These are phyloP conservation scores for Neocloeon triangulifer DNA, from an alignment of 1,140 invertebrate species.

Conservation along the genomic window DNA sequence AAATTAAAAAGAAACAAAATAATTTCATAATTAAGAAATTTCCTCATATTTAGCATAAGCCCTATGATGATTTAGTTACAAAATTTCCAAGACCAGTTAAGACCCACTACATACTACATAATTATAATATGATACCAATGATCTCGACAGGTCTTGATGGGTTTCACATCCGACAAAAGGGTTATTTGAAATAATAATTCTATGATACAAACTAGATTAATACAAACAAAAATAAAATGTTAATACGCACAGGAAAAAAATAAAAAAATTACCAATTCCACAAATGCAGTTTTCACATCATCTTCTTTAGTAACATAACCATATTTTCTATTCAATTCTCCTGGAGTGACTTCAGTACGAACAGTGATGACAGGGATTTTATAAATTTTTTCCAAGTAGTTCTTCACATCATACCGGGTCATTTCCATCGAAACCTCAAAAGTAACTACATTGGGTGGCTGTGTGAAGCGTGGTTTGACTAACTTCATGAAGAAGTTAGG, in stretches of 20 bases:
- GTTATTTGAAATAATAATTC: conserved; percentile 6
- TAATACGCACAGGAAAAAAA: conserved; percentile 2
- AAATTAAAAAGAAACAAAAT: no score
- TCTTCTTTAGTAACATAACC: conserved; percentile 57
- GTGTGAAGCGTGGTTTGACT: conserved; percentile 29
- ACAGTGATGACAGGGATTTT: conserved; percentile 53
- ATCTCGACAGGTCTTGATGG: no score
- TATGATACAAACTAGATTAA: conserved; percentile 1
- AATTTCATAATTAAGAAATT: no score
- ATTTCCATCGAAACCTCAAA: conserved; percentile 77
- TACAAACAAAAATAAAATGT: conserved; percentile 1
- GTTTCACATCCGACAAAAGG: conserved; percentile 3
- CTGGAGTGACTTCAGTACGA: conserved; percentile 40
- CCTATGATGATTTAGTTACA: no score
- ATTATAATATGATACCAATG: no score
- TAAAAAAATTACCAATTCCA: conserved; percentile 41
- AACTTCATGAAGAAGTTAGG: conserved; percentile 92
- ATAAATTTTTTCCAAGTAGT: conserved; percentile 91
- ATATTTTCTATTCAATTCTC: conserved; percentile 20
- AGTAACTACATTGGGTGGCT: conserved; percentile 50
- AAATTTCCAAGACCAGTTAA: no score
- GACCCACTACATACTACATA: no score
- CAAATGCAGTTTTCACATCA: conserved; percentile 60
- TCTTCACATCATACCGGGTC: conserved; percentile 66
- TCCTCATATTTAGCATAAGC: no score